Base-by-base conservation (phyloP, 2,888 invertebrate species). In the Perdita meconis region DNA sequence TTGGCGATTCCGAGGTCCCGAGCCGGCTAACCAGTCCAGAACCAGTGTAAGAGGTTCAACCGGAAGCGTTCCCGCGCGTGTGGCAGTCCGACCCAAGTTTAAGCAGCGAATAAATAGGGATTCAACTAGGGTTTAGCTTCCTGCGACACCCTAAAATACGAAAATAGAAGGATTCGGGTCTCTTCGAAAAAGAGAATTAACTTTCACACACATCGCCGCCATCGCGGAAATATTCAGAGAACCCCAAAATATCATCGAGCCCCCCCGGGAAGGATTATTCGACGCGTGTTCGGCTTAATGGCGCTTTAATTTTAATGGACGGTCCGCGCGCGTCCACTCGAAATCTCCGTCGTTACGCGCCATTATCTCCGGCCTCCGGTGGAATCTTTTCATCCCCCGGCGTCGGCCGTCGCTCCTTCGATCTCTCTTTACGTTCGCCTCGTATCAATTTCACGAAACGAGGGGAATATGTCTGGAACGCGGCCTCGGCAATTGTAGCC, bases 281-380 rank as follows among this genome's bases (percentile, higher is more conserved):
- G 40, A 36, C 36, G 51, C 51, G 74, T 40, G 47, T 47, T 22
- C 47, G 44, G 57, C 59, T 53, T 76, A 76, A 78, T 76, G 66
- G 65, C 24, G 61, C 5, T 76, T 66, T 70, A 78, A 78, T 66
- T 71, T 67, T 77, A 70, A 76, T 60, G 63, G 59, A 71, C 77
- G 75, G 13, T 26, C n/a, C n/a, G n/a, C 44, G 24, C 40, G 51
- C 66, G 16, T n/a, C 36, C 34, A 44, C 57, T 38, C 57, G 63
- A 55, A 75, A 57, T 56, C 38, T 72, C 53, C 67, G 5, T 73
- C 67, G 69, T 70, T 76, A 70, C 24, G 56, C 16, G 57, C 47
- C 40, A 70, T 78, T 78, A 78, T 59, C 50, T 38, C n/a, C 2
- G n/a, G 2, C 36, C 24, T 13, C 44, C 30, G 38, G n/a, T 56